Conservation (phyloP, 2,113 vertebrate species). For the Clarias magur region DNA sequence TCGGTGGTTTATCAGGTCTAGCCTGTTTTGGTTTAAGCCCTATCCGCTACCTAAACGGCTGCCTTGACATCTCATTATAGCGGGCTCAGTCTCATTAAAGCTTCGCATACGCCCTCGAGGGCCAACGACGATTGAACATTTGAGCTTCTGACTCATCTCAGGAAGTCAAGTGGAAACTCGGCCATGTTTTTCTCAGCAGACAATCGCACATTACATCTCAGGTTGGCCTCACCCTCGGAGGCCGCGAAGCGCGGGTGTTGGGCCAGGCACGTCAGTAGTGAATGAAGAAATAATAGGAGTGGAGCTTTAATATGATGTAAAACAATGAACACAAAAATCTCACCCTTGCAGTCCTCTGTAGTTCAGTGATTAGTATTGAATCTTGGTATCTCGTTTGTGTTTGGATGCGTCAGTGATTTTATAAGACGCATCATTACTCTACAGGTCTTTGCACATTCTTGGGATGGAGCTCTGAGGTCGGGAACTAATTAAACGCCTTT, state of each 20-base stretch:
- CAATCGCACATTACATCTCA: not conserved
- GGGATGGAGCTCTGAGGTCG: not conserved
- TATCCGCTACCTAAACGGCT: not conserved
- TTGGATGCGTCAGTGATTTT: not conserved
- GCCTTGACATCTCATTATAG: not conserved
- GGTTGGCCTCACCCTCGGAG: not conserved
- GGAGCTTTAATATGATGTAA: not conserved
- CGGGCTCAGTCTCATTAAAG: not conserved
- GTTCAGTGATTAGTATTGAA: not conserved
- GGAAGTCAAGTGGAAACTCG: not conserved
- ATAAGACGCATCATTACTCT: too few relatives aligned
- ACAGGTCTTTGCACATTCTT: not conserved
- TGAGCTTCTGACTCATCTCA: constrained; percentile 3
- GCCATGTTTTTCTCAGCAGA: not conserved
- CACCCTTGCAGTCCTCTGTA: not conserved
- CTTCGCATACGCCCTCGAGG: not conserved
- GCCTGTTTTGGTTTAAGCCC: not conserved
- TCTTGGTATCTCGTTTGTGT: not conserved
- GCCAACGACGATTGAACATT: not conserved
- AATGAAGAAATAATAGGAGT: not conserved
- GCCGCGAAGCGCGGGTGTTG: not conserved
- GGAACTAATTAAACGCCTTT: not conserved
- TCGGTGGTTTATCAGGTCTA: not conserved
- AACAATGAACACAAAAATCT: not conserved
- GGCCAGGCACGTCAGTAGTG: not conserved